Base-by-base conservation (phyloP, 2,113 vertebrate genomes). In the Meleagris gallopavo region DNA sequence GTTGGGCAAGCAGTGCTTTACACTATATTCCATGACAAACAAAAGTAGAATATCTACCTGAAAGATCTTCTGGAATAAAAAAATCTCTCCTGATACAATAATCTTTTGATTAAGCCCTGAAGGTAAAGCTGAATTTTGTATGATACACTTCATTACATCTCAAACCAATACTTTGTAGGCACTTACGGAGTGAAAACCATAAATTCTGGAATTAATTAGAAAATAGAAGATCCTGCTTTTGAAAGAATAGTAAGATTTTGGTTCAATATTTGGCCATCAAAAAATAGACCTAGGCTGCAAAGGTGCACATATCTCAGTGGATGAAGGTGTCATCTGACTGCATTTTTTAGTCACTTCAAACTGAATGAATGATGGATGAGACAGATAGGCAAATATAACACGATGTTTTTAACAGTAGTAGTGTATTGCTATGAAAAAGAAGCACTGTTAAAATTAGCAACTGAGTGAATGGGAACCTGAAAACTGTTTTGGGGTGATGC, bases 381-480 rank as follows among this genome's bases (percentile, higher is more conserved):
- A 36, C 4, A 66, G 55, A 41, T 18, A 70, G 29, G 50, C 45
- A 88, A 79, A 43, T 74, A 20, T 14, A 62, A 27, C 24, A 50
- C 21, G 55, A 81, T 40, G 18, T 24, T 86, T 88, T 88, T 36
- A 79, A 86, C 32, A 45, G 25, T 43, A 74, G 55, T 43, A 60
- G 0, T 34, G 45, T 12, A 3, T 71, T 50, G 14, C 46, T 74
- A 1, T 52, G 69, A 78, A 74, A 64, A 83, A 69, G 71, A 12
- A 83, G n/a, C 24, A 58, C 10, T 46, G 50, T 55, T 83, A 71
- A 94, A 93, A 93, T 77, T 46, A 89, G 41, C 22, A 54, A 29
- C 24, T 38, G 50, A 46, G 46, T 61, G 81, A 83, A 52, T 80
- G 41, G 88, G 66, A 80, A 60, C 9, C 10, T 4, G 17, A 43